Percentiles rank a stretch among this genome's conserved stretches.
Conservation (phyloP, 2,113 vertebrate species). For the Saguinus midas region DNA sequence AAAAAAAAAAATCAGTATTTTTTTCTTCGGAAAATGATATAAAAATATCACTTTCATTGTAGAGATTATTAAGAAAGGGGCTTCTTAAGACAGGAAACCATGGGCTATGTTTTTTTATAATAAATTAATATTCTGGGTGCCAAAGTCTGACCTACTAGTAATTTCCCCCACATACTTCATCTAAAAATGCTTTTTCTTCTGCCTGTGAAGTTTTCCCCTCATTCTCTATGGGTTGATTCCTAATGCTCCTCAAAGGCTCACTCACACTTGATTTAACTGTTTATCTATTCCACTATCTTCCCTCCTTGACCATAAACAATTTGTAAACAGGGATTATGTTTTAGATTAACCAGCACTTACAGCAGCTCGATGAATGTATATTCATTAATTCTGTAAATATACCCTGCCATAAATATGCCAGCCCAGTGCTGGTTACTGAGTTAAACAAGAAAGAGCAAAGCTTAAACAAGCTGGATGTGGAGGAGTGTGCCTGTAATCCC, state of each 20-base stretch:
- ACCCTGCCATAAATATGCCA: not conserved
- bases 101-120: not conserved
- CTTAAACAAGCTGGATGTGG: not conserved
- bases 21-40: not conserved
- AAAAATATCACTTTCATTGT: not conserved
- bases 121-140: not conserved
- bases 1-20: not conserved
- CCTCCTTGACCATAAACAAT: not conserved
- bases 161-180: not conserved
- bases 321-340: not conserved
- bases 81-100: not conserved
- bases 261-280: not conserved
- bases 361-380: not conserved
- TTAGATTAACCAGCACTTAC: not conserved
- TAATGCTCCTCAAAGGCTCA: not conserved
- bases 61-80: not conserved
- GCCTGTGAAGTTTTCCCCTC: not conserved
- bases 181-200: not conserved
- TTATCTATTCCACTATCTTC: not conserved
- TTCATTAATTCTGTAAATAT: not conserved
- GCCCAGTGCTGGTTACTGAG: not conserved
- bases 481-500: not conserved
- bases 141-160: not conserved
- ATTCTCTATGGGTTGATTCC: not conserved
- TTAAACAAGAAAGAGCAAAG: slow-evolving; percentile 13